Evolutionary conservation across 2,888 invertebrate species (phyloP), one percentile per base, ranked within the genome.

Genomic region (Heliconius aoede): DNA sequence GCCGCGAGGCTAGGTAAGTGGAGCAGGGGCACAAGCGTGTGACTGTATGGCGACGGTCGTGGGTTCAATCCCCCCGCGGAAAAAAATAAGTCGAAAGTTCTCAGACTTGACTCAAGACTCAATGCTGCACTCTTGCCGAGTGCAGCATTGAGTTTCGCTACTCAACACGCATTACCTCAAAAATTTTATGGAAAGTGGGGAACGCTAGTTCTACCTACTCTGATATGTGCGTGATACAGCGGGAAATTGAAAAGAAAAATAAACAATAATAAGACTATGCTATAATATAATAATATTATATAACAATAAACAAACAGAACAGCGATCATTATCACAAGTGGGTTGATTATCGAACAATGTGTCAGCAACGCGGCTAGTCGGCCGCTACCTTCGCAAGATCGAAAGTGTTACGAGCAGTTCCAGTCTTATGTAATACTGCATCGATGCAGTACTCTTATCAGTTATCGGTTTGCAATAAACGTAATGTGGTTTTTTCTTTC

Each of bases 401-500:
- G 93, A 91, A 90, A 91, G 91, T 90, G 85, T 86, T 86, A 84
- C 88, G 88, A 90, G 89, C 84, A 84, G 82, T 88, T 89, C 90
- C 87, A 87, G 88, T 75, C 79, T 91, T 90, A 85, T 83, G 87
- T 85, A 88, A 90, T 76, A 73, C 79, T 86, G 86, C 86, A 86
- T 78, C 80, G 84, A 82, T 84, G 84, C 84, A 84, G 80, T 82
- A 80, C 72, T 74, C 67, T 74, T 76, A 77, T 79, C 77, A 26
- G 62, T 32, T 65, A 51, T 58, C 51, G 30, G 46, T 55, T 58
- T 46, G 18, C 51, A 32, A 60, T 71, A 55, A 28, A 8, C 21
- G 8, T 18, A 3, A 24, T 55, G 32, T 55, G n/a, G 1, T 55
- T 71, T 58, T 71, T 32, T 46, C 2, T 18, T 46, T 21, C 24